phyloP scores from a whole-genome alignment of 2,888 invertebrate species.

The Gerris lacustris region DNA sequence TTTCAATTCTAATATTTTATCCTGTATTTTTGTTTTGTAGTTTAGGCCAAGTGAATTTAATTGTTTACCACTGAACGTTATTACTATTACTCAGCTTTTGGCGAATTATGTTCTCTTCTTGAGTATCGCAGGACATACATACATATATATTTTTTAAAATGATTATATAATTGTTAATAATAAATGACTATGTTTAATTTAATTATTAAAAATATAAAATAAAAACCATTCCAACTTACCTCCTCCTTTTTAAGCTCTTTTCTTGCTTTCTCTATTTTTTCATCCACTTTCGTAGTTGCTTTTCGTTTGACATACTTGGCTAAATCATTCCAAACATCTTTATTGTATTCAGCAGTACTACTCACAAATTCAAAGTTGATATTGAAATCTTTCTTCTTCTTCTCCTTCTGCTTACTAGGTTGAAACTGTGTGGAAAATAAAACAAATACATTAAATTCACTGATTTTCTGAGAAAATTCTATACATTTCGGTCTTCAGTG shows the following conservation, averaged over 20 bases:
- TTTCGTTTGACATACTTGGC: slow-evolving; percentile 68
- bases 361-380: slow-evolving; percentile 70
- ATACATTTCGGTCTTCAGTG: background rate
- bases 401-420: slow-evolving; percentile 63
- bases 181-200: too few species aligned
- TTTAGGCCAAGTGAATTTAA: too few species aligned
- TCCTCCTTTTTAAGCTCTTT: slow-evolving; percentile 40
- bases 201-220: too few species aligned
- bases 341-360: slow-evolving; percentile 63
- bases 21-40: too few species aligned
- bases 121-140: too few species aligned
- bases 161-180: too few species aligned
- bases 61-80: too few species aligned
- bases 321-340: slow-evolving; percentile 68
- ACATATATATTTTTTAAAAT: too few species aligned
- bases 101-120: too few species aligned
- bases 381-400: slow-evolving; percentile 61
- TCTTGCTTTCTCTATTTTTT: slow-evolving; percentile 58
- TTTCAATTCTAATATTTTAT: too few species aligned
- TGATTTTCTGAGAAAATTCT: background rate
- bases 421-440: slow-evolving; percentile 53
- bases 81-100: too few species aligned
- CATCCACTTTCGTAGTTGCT: slow-evolving; percentile 67
- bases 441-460: background rate
- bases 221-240: background rate